A percentile compares a stretch with the other conserved stretches of the same genome.
Conservation (phyloP, 2,888 invertebrate species). For the Drosophila longiperda region DNA sequence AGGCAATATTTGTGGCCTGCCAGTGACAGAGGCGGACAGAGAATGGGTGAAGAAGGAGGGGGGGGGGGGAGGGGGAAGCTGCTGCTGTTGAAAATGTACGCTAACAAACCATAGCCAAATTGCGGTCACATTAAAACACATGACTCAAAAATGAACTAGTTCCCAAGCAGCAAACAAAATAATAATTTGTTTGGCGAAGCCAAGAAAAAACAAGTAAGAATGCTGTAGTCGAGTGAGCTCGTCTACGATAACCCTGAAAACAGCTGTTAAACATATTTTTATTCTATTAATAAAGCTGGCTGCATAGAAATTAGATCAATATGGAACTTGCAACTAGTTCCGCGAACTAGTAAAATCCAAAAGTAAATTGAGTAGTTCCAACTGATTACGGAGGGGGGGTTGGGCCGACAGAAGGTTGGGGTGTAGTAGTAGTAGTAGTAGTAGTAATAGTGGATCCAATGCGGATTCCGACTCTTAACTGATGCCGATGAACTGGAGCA, state of each 20-base stretch:
- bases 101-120: conserved; percentile 41
- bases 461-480: background rate
- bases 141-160: conserved; percentile 1
- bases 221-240: too few relatives aligned
- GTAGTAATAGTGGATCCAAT: background rate
- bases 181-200: background rate
- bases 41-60: background rate
- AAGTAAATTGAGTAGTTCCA: conserved; percentile 38
- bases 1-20: conserved; percentile 48
- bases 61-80: background rate
- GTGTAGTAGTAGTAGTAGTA: too few relatives aligned
- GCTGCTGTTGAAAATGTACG: conserved; percentile 3
- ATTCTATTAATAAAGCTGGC: too few relatives aligned
- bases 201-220: too few relatives aligned
- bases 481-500: conserved; percentile 47
- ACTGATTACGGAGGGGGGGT: background rate
- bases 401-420: too few relatives aligned
- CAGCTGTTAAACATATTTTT: too few relatives aligned
- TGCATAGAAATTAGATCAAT: too few relatives aligned
- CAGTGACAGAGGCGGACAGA: background rate
- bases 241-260: too few relatives aligned
- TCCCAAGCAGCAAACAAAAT: background rate
- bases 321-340: conserved; percentile 3
- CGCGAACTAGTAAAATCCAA: conserved; percentile 6
- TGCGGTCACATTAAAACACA: conserved; percentile 5